phyloP scores from a whole-genome alignment of 1,140 invertebrate genomes.

The Drosophila azteca region DNA sequence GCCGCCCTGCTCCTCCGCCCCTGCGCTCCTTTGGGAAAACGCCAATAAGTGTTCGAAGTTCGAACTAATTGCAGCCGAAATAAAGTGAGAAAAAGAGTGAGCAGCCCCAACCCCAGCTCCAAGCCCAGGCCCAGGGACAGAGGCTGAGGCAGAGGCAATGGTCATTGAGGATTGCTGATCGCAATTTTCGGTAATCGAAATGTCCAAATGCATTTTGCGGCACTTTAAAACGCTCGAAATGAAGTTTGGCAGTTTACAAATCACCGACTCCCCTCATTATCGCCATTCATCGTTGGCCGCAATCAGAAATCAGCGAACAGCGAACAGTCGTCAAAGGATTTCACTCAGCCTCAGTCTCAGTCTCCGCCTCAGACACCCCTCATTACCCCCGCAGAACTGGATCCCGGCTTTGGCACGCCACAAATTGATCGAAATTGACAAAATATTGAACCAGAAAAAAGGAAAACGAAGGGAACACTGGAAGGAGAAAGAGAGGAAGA shows the following conservation, averaged over 20 bases:
- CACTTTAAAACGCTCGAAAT: constrained; percentile 77
- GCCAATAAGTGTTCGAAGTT: constrained; percentile 82
- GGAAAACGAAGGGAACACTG: constrained; percentile 1
- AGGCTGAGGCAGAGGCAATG: constrained; percentile 12
- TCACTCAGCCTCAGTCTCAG: constrained; percentile 21
- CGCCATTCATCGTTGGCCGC: constrained; percentile 68
- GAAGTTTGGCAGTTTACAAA: constrained; percentile 79
- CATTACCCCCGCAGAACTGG: constrained; percentile 21
- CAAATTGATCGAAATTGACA: constrained; percentile 82
- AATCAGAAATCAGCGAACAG: constrained; percentile 53
- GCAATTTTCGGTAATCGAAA: constrained; percentile 66
- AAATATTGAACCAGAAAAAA: constrained; percentile 64
- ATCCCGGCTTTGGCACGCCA: constrained; percentile 65
- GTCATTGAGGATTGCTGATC: constrained; percentile 65
- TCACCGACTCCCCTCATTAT: constrained; percentile 77
- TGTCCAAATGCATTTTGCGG: constrained; percentile 78
- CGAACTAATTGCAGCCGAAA: constrained; percentile 69
- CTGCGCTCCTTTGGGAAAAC: constrained; percentile 54
- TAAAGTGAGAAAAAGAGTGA: constrained; percentile 38
- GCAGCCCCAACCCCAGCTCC: too few species aligned
- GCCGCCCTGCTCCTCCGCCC: not conserved
- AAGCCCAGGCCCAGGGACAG: not conserved
- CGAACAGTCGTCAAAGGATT: constrained; percentile 64
- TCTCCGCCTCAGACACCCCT: too few species aligned
- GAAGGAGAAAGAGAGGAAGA: constrained; percentile 36